Conservation (phyloP, 2,888 invertebrate genomes). For the Gonocerus acuteangulatus region DNA sequence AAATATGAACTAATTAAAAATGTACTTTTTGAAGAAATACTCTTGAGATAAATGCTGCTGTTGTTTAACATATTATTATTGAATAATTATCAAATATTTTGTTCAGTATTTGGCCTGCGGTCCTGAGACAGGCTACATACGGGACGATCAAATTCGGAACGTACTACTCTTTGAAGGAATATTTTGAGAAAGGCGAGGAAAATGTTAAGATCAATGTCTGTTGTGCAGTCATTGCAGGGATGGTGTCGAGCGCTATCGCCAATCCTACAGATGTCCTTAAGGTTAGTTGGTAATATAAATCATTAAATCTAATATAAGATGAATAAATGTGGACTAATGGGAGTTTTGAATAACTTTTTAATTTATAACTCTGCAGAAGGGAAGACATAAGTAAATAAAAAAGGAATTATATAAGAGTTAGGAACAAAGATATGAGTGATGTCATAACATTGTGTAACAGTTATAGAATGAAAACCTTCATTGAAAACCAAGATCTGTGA, state of each 20-base stretch:
- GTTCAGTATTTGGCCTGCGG: constrained; percentile 80
- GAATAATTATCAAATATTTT: background rate
- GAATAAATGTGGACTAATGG: background rate
- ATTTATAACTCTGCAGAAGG: too few species aligned
- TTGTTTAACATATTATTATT: too few species aligned
- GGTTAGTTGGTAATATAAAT: constrained; percentile 44
- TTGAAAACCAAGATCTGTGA: too few species aligned
- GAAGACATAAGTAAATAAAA: too few species aligned
- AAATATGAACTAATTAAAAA: too few species aligned
- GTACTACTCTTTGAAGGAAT: constrained; percentile 71
- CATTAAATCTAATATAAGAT: background rate
- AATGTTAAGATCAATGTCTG: constrained; percentile 61
- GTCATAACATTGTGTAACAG: too few species aligned
- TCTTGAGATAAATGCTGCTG: too few species aligned
- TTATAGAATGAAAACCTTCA: too few species aligned
- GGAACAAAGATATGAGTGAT: too few species aligned
- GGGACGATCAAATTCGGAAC: constrained; percentile 95
- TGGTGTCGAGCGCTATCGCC: constrained; percentile 88
- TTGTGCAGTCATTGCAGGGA: constrained; percentile 78
- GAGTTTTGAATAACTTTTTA: too few species aligned
- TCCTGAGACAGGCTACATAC: constrained; percentile 86
- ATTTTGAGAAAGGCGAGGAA: constrained; percentile 51
- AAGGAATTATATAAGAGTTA: too few species aligned
- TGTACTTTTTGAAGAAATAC: too few species aligned
- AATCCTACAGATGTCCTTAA: constrained; percentile 95